Base-by-base conservation (phyloP, 1,140 invertebrate genomes). In the Leguminivora glycinivorella region DNA sequence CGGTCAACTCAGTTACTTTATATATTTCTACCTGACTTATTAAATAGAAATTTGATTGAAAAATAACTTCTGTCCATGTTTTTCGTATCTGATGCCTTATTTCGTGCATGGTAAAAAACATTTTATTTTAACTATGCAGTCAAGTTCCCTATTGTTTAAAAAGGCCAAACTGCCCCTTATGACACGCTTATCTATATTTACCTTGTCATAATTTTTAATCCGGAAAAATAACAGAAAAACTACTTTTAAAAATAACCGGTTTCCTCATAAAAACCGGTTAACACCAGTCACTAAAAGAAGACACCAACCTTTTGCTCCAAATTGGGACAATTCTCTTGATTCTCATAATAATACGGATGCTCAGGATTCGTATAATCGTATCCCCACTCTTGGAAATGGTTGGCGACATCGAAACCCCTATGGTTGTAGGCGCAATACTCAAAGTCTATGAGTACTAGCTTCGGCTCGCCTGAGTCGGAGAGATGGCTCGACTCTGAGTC, bases 351-450 rank as follows among this genome's bases (percentile, higher is more conserved):
- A 89, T 95, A 96, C 1, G 98, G 98, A 83, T 95, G 94, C 56
- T 95, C 93, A 0, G 94, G 87, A 68, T 94, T 93, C 0, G 95
- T 96, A 87, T 99, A 99, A 83, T 99, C 96, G 87, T 97, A 98
- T 6, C 94, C 95, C 97, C 98, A 99, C 90, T 99, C 98, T 73
- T 97, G 94, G 87, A 99, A 98, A 84, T 99, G 98, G 92, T 99
- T 99, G 2, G 97, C 98, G 69, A 99, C 92, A 91, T 99, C 98
- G 92, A 98, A 99, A 0, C 96, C 97, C 72, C 98, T 63, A 12
- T 26, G 40, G 85, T 98, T 98, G 89, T 98, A 98, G 0, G 97
- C 96, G 85, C 97, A 97, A 84, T 98, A 99, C 90, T 99, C 98
- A 89, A 97, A 98, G 86, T 99, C 98, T 82, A 98, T 97, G 25